Evolutionary conservation across 2,888 invertebrate genomes (phyloP).

Genomic region (Operophtera brumata): DNA sequence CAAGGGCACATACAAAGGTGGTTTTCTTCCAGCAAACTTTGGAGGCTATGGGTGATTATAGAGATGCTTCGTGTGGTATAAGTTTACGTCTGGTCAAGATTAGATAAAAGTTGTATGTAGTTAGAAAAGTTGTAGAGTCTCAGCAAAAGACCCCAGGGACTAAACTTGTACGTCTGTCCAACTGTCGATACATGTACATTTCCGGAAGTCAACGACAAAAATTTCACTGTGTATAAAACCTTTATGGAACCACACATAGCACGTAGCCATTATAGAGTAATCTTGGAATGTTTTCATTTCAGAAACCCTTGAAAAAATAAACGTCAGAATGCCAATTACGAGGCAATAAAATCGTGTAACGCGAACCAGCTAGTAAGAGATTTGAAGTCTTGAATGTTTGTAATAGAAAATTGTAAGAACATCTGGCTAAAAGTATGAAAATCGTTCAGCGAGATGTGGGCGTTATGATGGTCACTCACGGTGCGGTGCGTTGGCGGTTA

Average conservation of each 20-base stretch:
- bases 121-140: no score
- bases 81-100: no score
- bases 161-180: no score
- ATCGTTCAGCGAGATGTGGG: constrained; percentile 10
- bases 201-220: no score
- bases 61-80: no score
- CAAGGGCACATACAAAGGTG: no score
- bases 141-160: no score
- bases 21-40: no score
- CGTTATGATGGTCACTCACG: not conserved
- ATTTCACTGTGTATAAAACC: no score
- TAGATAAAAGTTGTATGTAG: no score
- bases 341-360: constrained; percentile 13
- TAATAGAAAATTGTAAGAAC: constrained; percentile 11
- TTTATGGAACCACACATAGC: not conserved
- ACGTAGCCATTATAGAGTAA: not conserved
- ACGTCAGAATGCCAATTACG: constrained; percentile 12
- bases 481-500: not conserved
- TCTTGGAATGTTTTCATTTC: constrained; percentile 4
- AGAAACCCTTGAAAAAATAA: constrained; percentile 13
- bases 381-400: constrained; percentile 12
- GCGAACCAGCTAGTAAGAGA: constrained; percentile 7
- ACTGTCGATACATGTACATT: no score
- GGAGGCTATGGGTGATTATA: no score
- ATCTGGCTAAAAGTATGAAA: constrained; percentile 12